phyloP scores from a whole-genome alignment of 2,113 vertebrate genomes.

The Morphnarchus princeps region DNA sequence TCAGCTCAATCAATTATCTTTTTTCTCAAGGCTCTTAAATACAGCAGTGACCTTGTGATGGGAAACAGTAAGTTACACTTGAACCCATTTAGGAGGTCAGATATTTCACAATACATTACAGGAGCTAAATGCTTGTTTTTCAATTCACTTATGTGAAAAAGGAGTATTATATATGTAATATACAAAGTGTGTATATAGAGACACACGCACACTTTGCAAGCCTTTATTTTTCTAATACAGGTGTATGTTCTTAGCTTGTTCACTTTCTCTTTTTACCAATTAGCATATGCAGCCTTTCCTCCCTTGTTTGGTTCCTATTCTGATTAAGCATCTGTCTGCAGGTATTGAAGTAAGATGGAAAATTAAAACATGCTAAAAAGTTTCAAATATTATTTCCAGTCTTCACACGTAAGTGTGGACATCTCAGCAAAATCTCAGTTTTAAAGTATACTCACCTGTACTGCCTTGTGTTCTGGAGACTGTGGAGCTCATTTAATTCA shows the following conservation, averaged over 20 bases:
- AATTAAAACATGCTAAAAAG: neutral
- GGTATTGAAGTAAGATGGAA: neutral
- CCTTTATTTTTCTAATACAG: neutral
- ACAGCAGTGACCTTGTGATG: constrained; percentile 84
- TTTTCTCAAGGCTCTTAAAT: constrained; percentile 79
- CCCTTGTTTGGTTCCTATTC: neutral
- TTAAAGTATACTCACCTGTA: neutral
- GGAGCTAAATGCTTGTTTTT: neutral
- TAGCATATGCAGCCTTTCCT: neutral
- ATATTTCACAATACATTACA: constrained; percentile 47
- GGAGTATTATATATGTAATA: neutral
- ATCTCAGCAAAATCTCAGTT: neutral
- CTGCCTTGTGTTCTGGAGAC: neutral
- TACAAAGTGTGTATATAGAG: neutral
- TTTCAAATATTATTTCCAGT: neutral
- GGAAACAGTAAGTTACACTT: constrained; percentile 81
- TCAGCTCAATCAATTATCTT: constrained; percentile 83
- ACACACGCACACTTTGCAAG: neutral
- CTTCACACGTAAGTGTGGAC: neutral
- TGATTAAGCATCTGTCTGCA: neutral
- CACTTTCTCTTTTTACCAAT: neutral
- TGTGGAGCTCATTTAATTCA: neutral
- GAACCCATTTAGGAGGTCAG: constrained; percentile 83
- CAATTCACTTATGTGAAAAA: neutral
- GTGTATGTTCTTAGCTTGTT: neutral